Percentiles rank a stretch among this genome's conserved stretches.
These are phyloP conservation scores for Heliconius nattereri DNA, from an alignment of 1,140 invertebrate species.

Conservation along the genomic window DNA sequence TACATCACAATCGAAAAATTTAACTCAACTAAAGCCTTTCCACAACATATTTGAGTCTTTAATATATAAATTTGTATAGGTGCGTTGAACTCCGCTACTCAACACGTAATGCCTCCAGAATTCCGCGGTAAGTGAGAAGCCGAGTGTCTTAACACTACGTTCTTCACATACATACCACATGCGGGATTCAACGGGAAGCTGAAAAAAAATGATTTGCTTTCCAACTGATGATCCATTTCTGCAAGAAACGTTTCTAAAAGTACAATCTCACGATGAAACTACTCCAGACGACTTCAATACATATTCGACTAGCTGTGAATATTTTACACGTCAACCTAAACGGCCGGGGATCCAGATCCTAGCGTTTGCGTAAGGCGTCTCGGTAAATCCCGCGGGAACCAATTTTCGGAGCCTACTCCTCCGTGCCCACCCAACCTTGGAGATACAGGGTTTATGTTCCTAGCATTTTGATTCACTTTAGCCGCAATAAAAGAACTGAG, in stretches of 20 bases:
- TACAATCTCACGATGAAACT: constrained; percentile 42
- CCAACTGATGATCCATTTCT: too few species aligned
- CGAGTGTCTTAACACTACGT: too few species aligned
- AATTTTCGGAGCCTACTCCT: constrained; percentile 64
- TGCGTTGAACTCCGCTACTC: too few species aligned
- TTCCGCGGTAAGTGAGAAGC: too few species aligned
- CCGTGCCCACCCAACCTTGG: constrained; percentile 54
- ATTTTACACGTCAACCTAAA: constrained; percentile 62
- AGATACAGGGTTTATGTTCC: constrained; percentile 53
- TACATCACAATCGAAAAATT: background rate
- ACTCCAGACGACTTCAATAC: constrained; percentile 46
- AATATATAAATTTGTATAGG: too few species aligned
- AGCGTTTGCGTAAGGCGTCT: constrained; percentile 55
- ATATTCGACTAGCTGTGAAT: constrained; percentile 61
- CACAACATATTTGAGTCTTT: too few species aligned
- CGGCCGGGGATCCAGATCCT: constrained; percentile 43
- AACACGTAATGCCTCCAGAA: too few species aligned
- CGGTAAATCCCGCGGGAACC: constrained; percentile 68
- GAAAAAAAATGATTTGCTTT: too few species aligned
- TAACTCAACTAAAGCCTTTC: too few species aligned
- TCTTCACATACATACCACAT: too few species aligned
- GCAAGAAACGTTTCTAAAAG: background rate
- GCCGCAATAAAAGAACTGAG: constrained; percentile 51
- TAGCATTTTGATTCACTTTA: constrained; percentile 53
- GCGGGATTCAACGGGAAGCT: too few species aligned